Conservation (phyloP, 1,140 invertebrate genomes). For the Trachelipus rathkii region DNA sequence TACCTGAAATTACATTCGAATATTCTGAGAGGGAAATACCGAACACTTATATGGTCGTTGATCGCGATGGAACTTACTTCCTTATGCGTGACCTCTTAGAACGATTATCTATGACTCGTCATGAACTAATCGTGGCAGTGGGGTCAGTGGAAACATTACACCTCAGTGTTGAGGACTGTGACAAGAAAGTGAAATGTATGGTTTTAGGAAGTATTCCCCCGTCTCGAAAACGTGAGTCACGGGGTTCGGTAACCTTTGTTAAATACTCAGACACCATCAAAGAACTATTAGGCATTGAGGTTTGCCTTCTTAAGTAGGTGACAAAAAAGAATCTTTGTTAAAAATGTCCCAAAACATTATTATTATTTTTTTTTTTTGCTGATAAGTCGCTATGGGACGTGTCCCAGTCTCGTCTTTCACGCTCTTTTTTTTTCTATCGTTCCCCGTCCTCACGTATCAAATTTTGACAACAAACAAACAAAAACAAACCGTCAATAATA, state of each 20-base stretch:
- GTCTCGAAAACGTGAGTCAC: background rate
- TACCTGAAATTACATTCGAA: background rate
- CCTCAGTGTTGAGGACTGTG: background rate
- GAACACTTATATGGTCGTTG: background rate
- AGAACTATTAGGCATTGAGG: background rate
- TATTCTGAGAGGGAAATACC: background rate
- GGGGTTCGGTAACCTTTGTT: background rate
- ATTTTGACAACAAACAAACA: no score
- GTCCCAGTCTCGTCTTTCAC: no score
- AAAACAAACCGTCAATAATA: no score
- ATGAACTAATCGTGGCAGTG: background rate
- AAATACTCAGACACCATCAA: background rate
- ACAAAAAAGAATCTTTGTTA: no score
- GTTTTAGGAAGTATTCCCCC: background rate
- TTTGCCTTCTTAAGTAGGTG: no score
- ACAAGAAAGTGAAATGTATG: background rate
- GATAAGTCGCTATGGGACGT: no score
- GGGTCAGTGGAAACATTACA: background rate
- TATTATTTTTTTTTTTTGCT: no score
- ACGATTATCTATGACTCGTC: background rate
- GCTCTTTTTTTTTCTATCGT: no score
- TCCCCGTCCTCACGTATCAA: no score
- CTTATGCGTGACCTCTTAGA: background rate
- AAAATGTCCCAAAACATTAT: no score
- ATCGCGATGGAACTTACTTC: background rate